phyloP scores from a whole-genome alignment of 2,113 vertebrate genomes.

The Entomyzon cyanotis region DNA sequence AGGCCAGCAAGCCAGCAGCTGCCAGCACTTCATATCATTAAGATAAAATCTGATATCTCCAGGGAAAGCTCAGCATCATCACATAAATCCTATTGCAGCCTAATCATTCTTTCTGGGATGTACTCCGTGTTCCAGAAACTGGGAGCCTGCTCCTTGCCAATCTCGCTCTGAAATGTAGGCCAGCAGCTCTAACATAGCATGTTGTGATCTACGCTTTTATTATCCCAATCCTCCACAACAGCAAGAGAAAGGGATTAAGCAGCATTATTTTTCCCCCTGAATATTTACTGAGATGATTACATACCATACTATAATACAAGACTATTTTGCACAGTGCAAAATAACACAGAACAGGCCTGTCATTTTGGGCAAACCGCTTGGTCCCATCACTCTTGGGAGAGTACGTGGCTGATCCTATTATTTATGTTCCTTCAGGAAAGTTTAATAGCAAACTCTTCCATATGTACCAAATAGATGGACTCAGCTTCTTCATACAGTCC shows the following conservation, averaged over 20 bases:
- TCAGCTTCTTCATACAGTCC: not conserved
- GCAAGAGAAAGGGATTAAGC: not conserved
- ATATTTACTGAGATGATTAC: not conserved
- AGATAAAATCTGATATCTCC: not conserved
- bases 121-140: not conserved
- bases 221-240: not conserved
- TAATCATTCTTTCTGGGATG: not conserved
- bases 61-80: not conserved
- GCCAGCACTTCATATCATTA: not conserved
- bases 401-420: not conserved
- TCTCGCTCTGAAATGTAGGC: not conserved
- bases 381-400: not conserved
- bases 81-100: not conserved
- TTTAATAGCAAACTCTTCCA: not conserved
- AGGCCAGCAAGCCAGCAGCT: not conserved
- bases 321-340: not conserved
- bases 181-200: not conserved
- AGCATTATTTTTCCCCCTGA: not conserved
- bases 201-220: not conserved
- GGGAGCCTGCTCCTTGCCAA: not conserved
- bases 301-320: not conserved
- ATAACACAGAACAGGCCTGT: accelerated
- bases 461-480: not conserved
- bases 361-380: not conserved
- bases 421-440: not conserved